Evolutionary conservation across 2,888 invertebrate species (phyloP).

Genomic region (Exephanes ischioxanthus): DNA sequence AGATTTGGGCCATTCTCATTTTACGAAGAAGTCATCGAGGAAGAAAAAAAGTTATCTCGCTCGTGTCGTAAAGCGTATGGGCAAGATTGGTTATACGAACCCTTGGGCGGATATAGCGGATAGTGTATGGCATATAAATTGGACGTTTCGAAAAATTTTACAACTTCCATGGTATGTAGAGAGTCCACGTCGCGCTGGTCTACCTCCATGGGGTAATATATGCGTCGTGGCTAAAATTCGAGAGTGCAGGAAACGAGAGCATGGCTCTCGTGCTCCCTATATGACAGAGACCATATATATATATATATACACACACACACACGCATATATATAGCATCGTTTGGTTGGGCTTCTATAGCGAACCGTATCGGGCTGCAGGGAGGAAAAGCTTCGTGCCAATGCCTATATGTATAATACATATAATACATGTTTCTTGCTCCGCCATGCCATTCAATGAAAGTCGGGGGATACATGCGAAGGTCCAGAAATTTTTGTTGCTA

Average conservation of each 20-base stretch:
- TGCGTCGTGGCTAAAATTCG: conserved; percentile 50
- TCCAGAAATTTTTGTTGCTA: conserved; percentile 36
- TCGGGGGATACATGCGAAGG: conserved; percentile 17
- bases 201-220: conserved; percentile 40
- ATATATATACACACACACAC: conserved; percentile 21
- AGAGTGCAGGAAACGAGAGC: conserved; percentile 38
- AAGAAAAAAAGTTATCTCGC: conserved; percentile 46
- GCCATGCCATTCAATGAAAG: conserved; percentile 34
- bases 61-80: conserved; percentile 60
- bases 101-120: conserved; percentile 17
- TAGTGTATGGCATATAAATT: conserved; percentile 48
- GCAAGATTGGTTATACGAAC: conserved; percentile 18
- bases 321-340: neutral
- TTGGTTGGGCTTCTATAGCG: neutral
- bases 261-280: conserved; percentile 51
- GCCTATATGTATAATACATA: neutral
- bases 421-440: conserved; percentile 31
- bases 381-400: conserved; percentile 34
- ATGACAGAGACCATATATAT: conserved; percentile 31
- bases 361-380: conserved; percentile 44
- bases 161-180: conserved; percentile 40
- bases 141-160: conserved; percentile 54
- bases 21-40: neutral
- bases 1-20: neutral
- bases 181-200: conserved; percentile 31